Percentiles rank a stretch among this genome's conserved stretches.
phyloP scores from a whole-genome alignment of 1,140 invertebrate species.

The Rhyacophila brunnea region DNA sequence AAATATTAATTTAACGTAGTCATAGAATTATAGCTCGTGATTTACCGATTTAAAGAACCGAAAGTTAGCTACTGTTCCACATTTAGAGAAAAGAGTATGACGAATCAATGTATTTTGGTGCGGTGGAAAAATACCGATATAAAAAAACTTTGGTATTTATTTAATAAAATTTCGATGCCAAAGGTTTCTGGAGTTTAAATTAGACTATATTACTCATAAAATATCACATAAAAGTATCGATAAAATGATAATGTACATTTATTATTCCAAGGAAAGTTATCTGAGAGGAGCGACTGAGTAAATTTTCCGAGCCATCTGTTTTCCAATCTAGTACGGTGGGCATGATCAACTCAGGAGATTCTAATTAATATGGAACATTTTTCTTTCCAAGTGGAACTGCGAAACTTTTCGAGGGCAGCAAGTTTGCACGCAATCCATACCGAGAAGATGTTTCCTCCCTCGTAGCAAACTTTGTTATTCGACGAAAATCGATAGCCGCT shows the following conservation, averaged over 20 bases:
- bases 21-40: too few relatives aligned
- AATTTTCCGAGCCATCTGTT: slow-evolving; percentile 1
- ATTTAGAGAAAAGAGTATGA: too few relatives aligned
- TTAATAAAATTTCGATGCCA: too few relatives aligned
- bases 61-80: too few relatives aligned
- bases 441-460: neutral
- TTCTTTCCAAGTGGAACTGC: slow-evolving; percentile 4
- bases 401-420: slow-evolving; percentile 27
- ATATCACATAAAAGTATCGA: too few relatives aligned
- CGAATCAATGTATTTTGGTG: too few relatives aligned
- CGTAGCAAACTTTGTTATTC: neutral
- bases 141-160: too few relatives aligned
- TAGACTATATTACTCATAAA: too few relatives aligned
- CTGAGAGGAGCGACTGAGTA: neutral
- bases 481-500: neutral
- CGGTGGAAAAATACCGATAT: too few relatives aligned
- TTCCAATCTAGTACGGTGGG: neutral
- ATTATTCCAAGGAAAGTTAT: slow-evolving; percentile 2
- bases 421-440: slow-evolving; percentile 13
- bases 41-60: too few relatives aligned
- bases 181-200: too few relatives aligned
- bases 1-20: too few relatives aligned
- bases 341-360: slow-evolving; percentile 1
- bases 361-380: slow-evolving; percentile 12
- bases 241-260: neutral